A percentile compares a stretch with the other conserved stretches of the same genome.
phyloP scores from a whole-genome alignment of 1,140 invertebrate species.

The Plodia interpunctella region DNA sequence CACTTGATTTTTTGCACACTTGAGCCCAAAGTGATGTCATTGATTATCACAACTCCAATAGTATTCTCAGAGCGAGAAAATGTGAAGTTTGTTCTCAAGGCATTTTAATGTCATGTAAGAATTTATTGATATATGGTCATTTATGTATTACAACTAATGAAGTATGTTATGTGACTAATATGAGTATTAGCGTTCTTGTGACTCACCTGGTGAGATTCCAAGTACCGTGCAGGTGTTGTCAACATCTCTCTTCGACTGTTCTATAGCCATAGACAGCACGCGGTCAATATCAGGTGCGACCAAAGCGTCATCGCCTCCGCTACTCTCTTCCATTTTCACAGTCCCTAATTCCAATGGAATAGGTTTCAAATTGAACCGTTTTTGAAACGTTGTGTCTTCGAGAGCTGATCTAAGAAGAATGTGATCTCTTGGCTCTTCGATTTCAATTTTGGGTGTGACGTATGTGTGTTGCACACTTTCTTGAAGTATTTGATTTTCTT shows the following conservation, averaged over 20 bases:
- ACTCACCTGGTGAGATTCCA: slow-evolving; percentile 91
- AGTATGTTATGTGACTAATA: slow-evolving; percentile 14
- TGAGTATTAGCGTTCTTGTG: slow-evolving; percentile 15
- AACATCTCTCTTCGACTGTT: slow-evolving; percentile 90
- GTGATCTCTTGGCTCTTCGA: slow-evolving; percentile 81
- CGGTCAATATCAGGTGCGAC: slow-evolving; percentile 88
- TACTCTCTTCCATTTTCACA: slow-evolving; percentile 80
- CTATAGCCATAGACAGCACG: slow-evolving; percentile 89
- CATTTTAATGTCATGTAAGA: slow-evolving; percentile 20
- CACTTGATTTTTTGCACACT: slow-evolving; percentile 42
- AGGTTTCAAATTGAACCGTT: slow-evolving; percentile 87
- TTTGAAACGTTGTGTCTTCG: slow-evolving; percentile 89
- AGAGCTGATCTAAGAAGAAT: slow-evolving; percentile 87
- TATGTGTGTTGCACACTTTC: slow-evolving; percentile 62
- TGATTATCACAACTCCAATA: slow-evolving; percentile 39
- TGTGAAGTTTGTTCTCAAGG: slow-evolving; percentile 28
- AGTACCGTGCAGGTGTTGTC: slow-evolving; percentile 89
- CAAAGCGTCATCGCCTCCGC: slow-evolving; percentile 78
- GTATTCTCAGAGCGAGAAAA: slow-evolving; percentile 21
- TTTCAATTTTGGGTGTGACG: slow-evolving; percentile 67
- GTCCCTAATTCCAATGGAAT: slow-evolving; percentile 76
- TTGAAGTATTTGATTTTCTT: slow-evolving; percentile 76
- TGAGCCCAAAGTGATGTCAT: slow-evolving; percentile 51
- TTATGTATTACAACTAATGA: background rate
- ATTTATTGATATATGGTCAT: slow-evolving; percentile 7